phyloP scores from a whole-genome alignment of 2,113 vertebrate species.

The Rhinopithecus roxellana region DNA sequence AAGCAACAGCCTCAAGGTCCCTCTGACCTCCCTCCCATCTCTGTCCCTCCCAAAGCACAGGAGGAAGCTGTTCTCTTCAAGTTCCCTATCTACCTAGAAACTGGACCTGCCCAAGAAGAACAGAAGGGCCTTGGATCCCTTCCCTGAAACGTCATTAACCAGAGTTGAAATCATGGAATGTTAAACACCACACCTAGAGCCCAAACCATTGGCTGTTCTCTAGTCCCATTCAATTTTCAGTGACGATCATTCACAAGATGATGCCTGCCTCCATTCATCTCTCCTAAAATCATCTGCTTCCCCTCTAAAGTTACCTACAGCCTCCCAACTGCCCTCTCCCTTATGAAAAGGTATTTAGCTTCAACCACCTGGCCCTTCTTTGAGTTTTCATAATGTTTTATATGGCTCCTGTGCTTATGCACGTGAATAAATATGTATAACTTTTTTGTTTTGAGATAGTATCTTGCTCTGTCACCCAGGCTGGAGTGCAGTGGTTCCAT shows the following conservation, averaged over 20 bases:
- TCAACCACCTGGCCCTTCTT: neutral
- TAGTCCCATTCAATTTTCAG: neutral
- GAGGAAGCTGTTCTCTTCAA: neutral
- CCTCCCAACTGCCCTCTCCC: neutral
- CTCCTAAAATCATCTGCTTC: neutral
- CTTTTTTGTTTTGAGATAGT: neutral
- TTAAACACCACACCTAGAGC: neutral
- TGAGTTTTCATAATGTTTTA: neutral
- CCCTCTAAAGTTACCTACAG: neutral
- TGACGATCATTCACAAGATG: neutral
- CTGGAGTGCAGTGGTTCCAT: too few relatives aligned
- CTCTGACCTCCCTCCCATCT: neutral
- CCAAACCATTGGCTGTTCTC: neutral
- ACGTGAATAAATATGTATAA: neutral
- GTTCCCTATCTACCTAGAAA: neutral
- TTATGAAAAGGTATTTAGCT: neutral
- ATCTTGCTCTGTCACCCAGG: too few relatives aligned
- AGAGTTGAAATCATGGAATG: neutral
- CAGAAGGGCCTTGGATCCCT: neutral
- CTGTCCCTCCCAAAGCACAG: neutral
- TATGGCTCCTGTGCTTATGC: neutral
- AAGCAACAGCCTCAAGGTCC: neutral
- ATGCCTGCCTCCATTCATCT: too few relatives aligned
- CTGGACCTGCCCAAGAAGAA: neutral
- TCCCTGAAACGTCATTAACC: neutral